phyloP scores from a whole-genome alignment of 2,113 vertebrate species.

The Sylvilagus bachmani region DNA sequence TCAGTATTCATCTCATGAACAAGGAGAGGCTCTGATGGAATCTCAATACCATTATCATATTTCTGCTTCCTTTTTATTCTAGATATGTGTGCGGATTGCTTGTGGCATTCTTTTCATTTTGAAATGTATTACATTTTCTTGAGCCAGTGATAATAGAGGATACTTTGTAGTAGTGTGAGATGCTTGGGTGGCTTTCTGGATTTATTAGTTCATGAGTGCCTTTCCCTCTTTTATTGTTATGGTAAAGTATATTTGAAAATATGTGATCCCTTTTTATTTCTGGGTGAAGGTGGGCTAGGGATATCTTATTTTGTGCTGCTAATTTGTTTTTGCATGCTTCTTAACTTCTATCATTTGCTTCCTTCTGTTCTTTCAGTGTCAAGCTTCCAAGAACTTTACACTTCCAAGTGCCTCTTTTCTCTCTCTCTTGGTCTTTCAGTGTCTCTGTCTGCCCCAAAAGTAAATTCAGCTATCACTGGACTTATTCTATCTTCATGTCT shows the following conservation, averaged over 20 bases:
- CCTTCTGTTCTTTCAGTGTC: neutral
- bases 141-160: neutral
- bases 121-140: slow-evolving; percentile 36
- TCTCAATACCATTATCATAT: neutral
- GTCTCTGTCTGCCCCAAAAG: neutral
- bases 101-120: slow-evolving; percentile 34
- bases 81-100: neutral
- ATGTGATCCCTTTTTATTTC: neutral
- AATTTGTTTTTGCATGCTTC: neutral
- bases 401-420: neutral
- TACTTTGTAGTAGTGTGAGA: neutral
- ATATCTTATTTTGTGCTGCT: slow-evolving; percentile 19
- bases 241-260: slow-evolving; percentile 33
- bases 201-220: slow-evolving; percentile 6
- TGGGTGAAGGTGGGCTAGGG: neutral
- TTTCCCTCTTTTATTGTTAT: neutral
- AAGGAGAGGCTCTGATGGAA: neutral
- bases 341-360: slow-evolving; percentile 10
- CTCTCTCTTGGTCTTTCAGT: neutral
- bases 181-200: neutral
- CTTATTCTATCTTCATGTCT: neutral
- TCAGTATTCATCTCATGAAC: neutral
- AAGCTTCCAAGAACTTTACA: neutral
- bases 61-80: slow-evolving; percentile 42
- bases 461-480: neutral